Conservation (phyloP, 2,888 invertebrate species). For the Andricus curvator region DNA sequence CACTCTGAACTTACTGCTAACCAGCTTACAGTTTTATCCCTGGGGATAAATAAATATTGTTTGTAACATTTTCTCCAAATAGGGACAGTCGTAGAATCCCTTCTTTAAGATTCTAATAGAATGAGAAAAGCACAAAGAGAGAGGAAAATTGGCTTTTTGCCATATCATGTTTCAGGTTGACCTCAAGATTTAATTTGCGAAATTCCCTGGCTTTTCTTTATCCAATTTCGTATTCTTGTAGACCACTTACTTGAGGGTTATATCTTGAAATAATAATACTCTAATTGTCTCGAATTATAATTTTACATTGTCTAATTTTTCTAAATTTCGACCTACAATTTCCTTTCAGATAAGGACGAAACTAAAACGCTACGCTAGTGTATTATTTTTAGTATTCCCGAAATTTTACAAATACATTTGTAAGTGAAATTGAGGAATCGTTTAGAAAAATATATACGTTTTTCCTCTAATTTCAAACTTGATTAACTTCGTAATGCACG, state of each 20-base stretch:
- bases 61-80: background rate
- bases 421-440: background rate
- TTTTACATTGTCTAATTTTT: background rate
- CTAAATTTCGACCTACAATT: background rate
- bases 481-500: background rate
- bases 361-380: too few relatives aligned
- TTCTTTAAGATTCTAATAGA: background rate
- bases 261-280: background rate
- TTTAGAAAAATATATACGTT: background rate
- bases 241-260: too few relatives aligned
- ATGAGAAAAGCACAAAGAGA: background rate
- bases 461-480: background rate
- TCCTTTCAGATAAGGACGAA: too few relatives aligned
- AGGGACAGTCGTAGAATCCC: background rate
- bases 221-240: background rate
- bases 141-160: background rate
- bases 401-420: background rate
- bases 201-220: background rate
- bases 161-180: background rate
- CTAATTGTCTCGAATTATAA: background rate
- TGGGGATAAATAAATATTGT: background rate
- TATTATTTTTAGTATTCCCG: too few relatives aligned
- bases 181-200: background rate
- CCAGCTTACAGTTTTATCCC: constrained; percentile 4
- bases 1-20: background rate